Conservation (phyloP, 2,888 invertebrate species). For the Dione vanillae region DNA sequence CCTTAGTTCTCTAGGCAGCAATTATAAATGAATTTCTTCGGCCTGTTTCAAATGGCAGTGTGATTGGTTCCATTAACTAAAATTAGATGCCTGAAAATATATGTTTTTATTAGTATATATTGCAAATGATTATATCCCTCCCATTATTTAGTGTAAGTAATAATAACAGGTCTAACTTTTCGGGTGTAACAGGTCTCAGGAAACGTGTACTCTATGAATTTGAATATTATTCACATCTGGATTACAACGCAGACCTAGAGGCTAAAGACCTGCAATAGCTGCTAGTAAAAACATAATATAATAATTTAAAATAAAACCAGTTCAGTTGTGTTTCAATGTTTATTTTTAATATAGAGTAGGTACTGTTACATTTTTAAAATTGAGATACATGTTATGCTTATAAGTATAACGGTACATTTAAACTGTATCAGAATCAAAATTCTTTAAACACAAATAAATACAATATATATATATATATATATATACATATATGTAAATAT, state of each 20-base stretch:
- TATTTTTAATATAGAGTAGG: not conserved
- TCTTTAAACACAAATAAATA: not conserved
- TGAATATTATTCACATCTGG: too few relatives aligned
- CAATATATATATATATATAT: not conserved
- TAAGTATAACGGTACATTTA: conserved; percentile 5
- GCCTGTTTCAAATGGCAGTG: not conserved
- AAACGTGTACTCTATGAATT: not conserved
- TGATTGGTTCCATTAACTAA: too few relatives aligned
- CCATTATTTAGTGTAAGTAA: not conserved
- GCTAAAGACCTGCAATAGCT: not conserved
- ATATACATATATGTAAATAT: not conserved
- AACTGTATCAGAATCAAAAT: not conserved
- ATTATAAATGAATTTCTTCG: not conserved
- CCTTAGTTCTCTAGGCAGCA: too few relatives aligned
- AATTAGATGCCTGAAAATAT: not conserved
- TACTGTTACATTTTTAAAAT: not conserved
- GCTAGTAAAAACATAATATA: not conserved
- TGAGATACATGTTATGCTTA: conserved; percentile 6
- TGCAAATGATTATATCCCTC: not conserved
- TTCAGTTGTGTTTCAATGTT: not conserved
- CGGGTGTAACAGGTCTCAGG: too few relatives aligned
- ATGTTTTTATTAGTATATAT: not conserved
- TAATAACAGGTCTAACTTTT: not conserved
- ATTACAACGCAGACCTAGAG: not conserved
- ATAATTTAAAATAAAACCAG: conserved; percentile 6